Conservation (phyloP, 2,113 vertebrate species). For the Procavia capensis region DNA sequence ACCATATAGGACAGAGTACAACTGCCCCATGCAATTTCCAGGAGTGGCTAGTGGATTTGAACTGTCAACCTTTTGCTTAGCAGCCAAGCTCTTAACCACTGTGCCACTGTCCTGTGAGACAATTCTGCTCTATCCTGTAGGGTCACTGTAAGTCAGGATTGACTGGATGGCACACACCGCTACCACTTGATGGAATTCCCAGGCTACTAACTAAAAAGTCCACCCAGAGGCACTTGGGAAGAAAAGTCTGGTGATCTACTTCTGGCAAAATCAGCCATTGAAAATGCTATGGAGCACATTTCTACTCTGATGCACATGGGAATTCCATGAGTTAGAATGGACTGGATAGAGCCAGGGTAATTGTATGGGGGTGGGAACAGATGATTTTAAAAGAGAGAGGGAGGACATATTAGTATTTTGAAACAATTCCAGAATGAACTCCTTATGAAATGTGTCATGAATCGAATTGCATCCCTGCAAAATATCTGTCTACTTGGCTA, state of each 20-base stretch:
- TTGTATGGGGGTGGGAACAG: not conserved
- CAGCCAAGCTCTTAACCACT: too few species aligned
- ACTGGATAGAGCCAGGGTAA: not conserved
- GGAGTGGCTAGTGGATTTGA: too few species aligned
- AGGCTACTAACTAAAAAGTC: not conserved
- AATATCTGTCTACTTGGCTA: too few species aligned
- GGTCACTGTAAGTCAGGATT: too few species aligned
- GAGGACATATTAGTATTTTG: not conserved
- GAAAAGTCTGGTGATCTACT: not conserved
- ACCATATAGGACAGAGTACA: too few species aligned
- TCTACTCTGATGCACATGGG: not conserved
- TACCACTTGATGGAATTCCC: not conserved
- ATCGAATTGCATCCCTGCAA: too few species aligned
- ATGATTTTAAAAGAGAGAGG: slow-evolving; percentile 14
- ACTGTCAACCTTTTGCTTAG: too few species aligned
- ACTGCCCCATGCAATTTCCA: too few species aligned
- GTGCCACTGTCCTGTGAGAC: too few species aligned
- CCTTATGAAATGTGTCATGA: not conserved
- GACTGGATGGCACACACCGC: too few species aligned
- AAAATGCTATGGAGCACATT: not conserved
- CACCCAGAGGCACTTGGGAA: not conserved
- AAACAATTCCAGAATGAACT: slow-evolving; percentile 6
- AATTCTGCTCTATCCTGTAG: too few species aligned
- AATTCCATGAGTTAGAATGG: too few species aligned
- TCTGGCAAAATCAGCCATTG: not conserved